Evolutionary conservation across 1,140 invertebrate species (phyloP).

Genomic region (Trinorchestia longiramus): DNA sequence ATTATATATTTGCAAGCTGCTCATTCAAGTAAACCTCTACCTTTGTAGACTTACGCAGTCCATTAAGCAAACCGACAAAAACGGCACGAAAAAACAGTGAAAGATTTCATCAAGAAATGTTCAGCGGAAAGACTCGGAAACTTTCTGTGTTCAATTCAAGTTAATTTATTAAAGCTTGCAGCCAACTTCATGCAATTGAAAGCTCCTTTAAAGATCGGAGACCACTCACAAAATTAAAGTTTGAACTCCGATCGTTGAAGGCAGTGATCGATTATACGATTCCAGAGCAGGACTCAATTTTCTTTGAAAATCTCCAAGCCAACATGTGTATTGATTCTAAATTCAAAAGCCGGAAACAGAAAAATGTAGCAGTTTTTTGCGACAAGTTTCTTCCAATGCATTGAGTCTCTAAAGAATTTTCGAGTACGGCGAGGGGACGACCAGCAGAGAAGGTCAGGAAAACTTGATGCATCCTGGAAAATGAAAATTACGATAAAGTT

Average conservation of each 20-base stretch:
- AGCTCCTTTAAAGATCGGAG: not conserved
- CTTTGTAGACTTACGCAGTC: not conserved
- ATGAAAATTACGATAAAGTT: too few species aligned
- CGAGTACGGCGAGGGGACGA: too few species aligned
- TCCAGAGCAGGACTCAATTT: not conserved
- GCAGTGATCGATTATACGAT: not conserved
- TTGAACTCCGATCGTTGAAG: not conserved
- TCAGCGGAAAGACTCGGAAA: not conserved
- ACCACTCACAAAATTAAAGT: not conserved
- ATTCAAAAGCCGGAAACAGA: too few species aligned
- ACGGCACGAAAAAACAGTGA: not conserved
- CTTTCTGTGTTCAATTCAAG: not conserved
- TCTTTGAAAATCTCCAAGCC: not conserved
- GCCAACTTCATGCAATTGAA: not conserved
- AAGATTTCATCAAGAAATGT: not conserved
- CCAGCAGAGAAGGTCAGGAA: too few species aligned
- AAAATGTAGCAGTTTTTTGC: too few species aligned
- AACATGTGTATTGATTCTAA: too few species aligned
- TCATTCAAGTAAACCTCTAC: not conserved
- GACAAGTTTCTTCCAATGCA: too few species aligned
- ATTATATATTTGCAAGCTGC: too few species aligned
- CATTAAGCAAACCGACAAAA: not conserved
- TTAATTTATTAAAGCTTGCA: not conserved
- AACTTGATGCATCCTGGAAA: too few species aligned
- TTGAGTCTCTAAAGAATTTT: too few species aligned